Percentiles rank a stretch among this genome's conserved stretches.
Conservation (phyloP, 2,113 vertebrate genomes). For the Corapipo altera region DNA sequence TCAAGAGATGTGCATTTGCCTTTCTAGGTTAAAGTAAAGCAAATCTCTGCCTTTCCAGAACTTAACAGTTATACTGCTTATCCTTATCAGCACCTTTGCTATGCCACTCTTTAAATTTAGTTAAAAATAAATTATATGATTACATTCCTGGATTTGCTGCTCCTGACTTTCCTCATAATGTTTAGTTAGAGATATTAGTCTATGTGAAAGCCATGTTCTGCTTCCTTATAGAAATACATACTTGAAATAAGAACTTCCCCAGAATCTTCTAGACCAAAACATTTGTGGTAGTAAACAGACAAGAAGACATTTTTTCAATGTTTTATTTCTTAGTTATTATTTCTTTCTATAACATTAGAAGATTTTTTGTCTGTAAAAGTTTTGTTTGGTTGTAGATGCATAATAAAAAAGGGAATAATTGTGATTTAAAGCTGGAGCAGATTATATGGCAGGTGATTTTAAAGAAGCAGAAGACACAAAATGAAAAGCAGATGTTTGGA, state of each 20-base stretch:
- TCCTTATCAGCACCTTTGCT: not conserved
- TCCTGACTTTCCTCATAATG: not conserved
- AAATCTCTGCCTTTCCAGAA: not conserved
- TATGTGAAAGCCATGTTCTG: not conserved
- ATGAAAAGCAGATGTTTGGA: not conserved
- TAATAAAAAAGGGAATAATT: not conserved
- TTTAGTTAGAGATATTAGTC: not conserved
- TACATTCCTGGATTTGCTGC: not conserved
- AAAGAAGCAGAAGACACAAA: not conserved
- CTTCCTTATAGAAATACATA: not conserved
- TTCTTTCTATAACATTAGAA: not conserved
- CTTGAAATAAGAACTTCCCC: not conserved
- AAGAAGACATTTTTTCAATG: not conserved
- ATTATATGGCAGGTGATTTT: not conserved
- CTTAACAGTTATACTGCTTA: not conserved
- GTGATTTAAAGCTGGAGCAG: not conserved
- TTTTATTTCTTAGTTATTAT: not conserved
- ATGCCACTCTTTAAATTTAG: not conserved
- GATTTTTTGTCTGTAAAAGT: not conserved
- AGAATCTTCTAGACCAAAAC: not conserved
- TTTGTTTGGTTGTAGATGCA: not conserved
- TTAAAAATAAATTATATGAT: not conserved
- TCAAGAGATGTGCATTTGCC: not conserved
- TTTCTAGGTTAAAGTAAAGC: not conserved
- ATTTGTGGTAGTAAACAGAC: not conserved